Conservation (phyloP, 2,797 vertebrate genomes). For the Alectoris magna region DNA sequence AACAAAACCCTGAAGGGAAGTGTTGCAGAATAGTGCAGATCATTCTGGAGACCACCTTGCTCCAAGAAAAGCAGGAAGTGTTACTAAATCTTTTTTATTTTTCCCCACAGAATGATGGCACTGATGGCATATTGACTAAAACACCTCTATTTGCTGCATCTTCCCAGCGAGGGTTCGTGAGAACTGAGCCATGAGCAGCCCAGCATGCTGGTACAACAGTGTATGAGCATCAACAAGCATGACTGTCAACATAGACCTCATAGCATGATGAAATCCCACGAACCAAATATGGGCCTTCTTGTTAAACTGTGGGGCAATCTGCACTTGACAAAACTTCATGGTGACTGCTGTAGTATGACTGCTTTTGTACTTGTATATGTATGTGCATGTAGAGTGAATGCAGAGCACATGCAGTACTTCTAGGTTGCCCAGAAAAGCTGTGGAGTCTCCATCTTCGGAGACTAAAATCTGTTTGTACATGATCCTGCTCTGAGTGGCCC, state of each 20-base stretch:
- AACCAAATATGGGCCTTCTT: background rate
- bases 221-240: background rate
- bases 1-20: background rate
- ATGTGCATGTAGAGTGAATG: rapidly evolving
- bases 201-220: background rate
- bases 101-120: background rate
- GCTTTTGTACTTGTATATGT: background rate
- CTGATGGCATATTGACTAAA: background rate
- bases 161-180: background rate
- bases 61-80: constrained; percentile 4
- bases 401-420: background rate
- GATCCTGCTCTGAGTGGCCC: background rate
- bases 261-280: background rate
- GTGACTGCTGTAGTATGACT: background rate
- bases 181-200: background rate
- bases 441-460: background rate
- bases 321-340: background rate
- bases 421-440: background rate
- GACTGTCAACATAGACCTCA: background rate
- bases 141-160: background rate
- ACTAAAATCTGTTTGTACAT: background rate
- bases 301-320: background rate
- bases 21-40: background rate
- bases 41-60: constrained; percentile 1
- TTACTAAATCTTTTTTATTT: background rate